Evolutionary conservation across 1,140 invertebrate species (phyloP).

Genomic region (Brachionus sp.): DNA sequence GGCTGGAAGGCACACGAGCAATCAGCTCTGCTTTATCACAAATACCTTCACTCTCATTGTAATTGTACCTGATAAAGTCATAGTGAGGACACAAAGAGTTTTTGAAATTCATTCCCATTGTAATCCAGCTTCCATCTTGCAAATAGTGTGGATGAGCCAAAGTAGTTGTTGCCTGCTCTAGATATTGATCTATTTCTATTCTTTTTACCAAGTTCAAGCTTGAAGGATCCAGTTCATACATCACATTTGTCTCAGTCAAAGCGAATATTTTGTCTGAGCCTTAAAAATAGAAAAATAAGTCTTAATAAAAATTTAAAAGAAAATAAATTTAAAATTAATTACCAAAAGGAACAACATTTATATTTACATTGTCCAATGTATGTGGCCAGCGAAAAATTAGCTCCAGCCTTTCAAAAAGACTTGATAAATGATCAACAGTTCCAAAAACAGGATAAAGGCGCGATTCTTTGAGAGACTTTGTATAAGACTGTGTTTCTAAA

Average conservation of each 20-base stretch:
- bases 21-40: conserved; percentile 56
- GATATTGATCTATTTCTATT: not conserved
- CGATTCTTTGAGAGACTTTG: not conserved
- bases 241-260: conserved; percentile 10
- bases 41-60: not conserved
- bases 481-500: conserved; percentile 4
- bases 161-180: not conserved
- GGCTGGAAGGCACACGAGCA: conserved; percentile 68
- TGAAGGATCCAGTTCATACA: conserved; percentile 13
- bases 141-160: conserved; percentile 26
- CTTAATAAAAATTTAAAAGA: too few species aligned
- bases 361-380: conserved; percentile 29
- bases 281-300: too few species aligned
- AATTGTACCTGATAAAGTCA: not conserved
- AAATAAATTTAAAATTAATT: not conserved
- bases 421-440: not conserved
- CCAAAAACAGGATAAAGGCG: conserved; percentile 18
- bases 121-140: conserved; percentile 38
- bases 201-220: not conserved
- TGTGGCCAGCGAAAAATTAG: not conserved
- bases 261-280: not conserved
- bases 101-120: conserved; percentile 29
- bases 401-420: not conserved
- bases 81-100: not conserved
- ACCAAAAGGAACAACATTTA: conserved; percentile 29